Evolutionary conservation across 1,140 invertebrate genomes (phyloP).

Genomic region (Melanaphis sacchari): DNA sequence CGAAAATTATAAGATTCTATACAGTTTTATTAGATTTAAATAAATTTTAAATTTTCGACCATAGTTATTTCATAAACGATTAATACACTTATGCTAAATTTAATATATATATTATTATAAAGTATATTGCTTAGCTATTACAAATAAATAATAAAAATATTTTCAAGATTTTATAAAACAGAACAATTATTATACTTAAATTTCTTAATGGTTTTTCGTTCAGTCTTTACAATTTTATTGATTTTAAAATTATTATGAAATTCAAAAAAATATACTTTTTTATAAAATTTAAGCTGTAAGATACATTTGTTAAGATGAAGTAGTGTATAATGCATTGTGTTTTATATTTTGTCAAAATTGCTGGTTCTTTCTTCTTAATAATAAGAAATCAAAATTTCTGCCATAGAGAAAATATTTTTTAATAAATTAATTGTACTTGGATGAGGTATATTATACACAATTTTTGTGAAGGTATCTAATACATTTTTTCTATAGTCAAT

Average conservation of each 20-base stretch:
- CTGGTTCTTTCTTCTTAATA: not conserved
- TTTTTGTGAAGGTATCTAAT: not conserved
- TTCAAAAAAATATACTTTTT: no score
- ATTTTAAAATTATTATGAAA: no score
- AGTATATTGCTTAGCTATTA: not conserved
- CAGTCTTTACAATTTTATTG: no score
- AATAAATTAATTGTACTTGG: not conserved
- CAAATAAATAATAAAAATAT: not conserved
- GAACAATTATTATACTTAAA: no score
- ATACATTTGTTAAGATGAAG: no score
- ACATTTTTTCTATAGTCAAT: not conserved
- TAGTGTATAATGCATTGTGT: not conserved
- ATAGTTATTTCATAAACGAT: not conserved
- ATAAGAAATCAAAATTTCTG: not conserved
- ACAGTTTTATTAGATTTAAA: not conserved
- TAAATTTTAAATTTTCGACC: not conserved
- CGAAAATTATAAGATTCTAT: not conserved
- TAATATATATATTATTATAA: no score
- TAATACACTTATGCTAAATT: not conserved
- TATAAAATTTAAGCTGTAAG: no score
- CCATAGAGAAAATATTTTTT: no score
- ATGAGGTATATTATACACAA: not conserved
- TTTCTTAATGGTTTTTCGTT: no score
- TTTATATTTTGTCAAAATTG: not conserved
- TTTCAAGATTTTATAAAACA: no score